phyloP scores from a whole-genome alignment of 2,113 vertebrate genomes.

The Phaethon lepturus region DNA sequence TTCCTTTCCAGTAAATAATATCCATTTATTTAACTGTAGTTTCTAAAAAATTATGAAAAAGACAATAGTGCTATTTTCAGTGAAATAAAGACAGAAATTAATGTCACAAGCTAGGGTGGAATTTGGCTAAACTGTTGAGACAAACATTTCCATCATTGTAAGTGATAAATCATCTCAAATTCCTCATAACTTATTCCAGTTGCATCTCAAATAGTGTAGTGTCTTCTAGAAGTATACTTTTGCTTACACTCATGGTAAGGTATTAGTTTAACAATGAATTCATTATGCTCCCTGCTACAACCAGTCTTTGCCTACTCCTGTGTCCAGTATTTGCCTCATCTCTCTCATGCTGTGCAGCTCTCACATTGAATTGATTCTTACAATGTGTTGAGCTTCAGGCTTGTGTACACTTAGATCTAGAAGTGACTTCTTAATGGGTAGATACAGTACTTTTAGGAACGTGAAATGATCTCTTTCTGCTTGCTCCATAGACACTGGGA shows the following conservation, averaged over 20 bases:
- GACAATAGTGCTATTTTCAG: background rate
- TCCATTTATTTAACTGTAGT: background rate
- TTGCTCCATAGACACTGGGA: background rate
- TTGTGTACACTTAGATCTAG: background rate
- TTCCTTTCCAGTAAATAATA: background rate
- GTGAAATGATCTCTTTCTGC: background rate
- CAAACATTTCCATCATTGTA: background rate
- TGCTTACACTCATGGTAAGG: background rate
- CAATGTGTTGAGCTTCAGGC: background rate
- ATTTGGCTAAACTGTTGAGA: background rate
- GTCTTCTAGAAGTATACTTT: background rate
- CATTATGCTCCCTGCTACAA: background rate
- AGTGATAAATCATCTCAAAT: background rate
- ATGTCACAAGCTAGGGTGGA: background rate
- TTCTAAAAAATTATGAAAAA: background rate
- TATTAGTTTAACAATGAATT: background rate
- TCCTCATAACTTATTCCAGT: background rate
- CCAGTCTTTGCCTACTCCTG: background rate
- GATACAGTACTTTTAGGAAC: background rate
- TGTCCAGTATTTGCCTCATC: background rate
- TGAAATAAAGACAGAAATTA: background rate
- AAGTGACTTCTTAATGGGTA: background rate
- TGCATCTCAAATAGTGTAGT: background rate
- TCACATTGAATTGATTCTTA: background rate
- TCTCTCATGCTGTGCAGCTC: background rate